Percentiles rank a stretch among this genome's conserved stretches.
phyloP scores from a whole-genome alignment of 2,797 vertebrate species.

The Pangasius djambal region DNA sequence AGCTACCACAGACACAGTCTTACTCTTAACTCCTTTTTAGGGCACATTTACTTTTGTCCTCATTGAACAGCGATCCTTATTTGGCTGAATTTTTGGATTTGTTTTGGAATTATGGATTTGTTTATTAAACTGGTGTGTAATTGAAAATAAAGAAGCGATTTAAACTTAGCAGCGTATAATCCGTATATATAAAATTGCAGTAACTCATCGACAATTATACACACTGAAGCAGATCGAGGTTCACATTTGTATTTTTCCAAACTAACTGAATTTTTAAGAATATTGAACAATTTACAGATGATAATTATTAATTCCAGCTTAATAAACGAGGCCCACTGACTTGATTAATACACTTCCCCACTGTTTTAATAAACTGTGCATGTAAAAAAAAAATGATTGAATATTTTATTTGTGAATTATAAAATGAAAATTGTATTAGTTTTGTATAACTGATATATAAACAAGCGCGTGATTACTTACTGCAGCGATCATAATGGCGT shows the following conservation, averaged over 20 bases:
- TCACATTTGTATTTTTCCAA: background rate
- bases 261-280: background rate
- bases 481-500: slow-evolving; percentile 88
- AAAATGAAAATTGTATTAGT: no score
- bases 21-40: background rate
- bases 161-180: no score
- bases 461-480: slow-evolving; percentile 70
- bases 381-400: background rate
- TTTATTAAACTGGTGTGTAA: background rate
- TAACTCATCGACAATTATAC: background rate
- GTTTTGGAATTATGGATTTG: background rate
- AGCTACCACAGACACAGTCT: background rate
- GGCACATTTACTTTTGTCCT: background rate
- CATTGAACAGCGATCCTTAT: background rate
- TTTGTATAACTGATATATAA: background rate
- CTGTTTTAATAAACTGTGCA: background rate
- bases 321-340: background rate
- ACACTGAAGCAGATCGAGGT: background rate
- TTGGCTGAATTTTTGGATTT: background rate
- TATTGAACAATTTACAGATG: background rate
- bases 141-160: background rate
- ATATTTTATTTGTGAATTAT: background rate
- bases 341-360: background rate
- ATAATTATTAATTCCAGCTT: background rate
- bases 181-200: no score